These are phyloP conservation scores for Danio tinwini DNA, from an alignment of 2,797 vertebrate species.

Conservation along the genomic window DNA sequence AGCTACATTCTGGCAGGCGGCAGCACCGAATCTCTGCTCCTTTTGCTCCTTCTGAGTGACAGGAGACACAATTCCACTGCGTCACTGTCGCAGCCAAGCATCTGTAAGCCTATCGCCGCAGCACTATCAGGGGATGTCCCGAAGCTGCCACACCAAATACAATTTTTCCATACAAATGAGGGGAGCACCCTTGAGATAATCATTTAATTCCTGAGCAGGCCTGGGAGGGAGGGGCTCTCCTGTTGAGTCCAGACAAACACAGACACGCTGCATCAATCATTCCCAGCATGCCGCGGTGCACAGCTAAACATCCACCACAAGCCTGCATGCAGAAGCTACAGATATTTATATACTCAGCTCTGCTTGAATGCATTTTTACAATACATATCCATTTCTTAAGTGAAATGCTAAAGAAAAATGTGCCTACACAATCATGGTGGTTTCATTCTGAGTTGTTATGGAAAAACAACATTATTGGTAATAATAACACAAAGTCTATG, in stretches of 20 bases:
- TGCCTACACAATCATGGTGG: not conserved
- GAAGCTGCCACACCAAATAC: slow-evolving; percentile 51
- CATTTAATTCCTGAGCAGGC: slow-evolving; percentile 56
- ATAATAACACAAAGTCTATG: not conserved
- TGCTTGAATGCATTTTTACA: not conserved
- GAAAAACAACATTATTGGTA: not conserved
- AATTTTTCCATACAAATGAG: slow-evolving; percentile 54
- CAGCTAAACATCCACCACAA: not conserved
- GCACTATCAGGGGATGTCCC: slow-evolving; percentile 63
- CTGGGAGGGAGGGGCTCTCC: slow-evolving; percentile 31
- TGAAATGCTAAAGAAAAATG: not conserved
- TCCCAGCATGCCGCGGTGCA: slow-evolving; percentile 19
- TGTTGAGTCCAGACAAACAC: slow-evolving; percentile 45
- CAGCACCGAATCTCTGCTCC: slow-evolving; percentile 7
- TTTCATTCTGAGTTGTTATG: not conserved
- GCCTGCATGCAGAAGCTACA: not conserved
- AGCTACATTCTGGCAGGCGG: not conserved
- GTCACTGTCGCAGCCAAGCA: slow-evolving; percentile 63
- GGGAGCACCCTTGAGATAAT: slow-evolving; percentile 67
- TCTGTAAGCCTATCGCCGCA: slow-evolving; percentile 69
- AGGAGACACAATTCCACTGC: slow-evolving; percentile 56
- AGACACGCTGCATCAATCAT: slow-evolving; percentile 57
- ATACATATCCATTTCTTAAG: not conserved
- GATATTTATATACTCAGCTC: not conserved
- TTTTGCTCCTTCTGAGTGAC: slow-evolving; percentile 35